Evolutionary conservation across 2,888 invertebrate genomes (phyloP).

Genomic region (Epistrophe eligans): DNA sequence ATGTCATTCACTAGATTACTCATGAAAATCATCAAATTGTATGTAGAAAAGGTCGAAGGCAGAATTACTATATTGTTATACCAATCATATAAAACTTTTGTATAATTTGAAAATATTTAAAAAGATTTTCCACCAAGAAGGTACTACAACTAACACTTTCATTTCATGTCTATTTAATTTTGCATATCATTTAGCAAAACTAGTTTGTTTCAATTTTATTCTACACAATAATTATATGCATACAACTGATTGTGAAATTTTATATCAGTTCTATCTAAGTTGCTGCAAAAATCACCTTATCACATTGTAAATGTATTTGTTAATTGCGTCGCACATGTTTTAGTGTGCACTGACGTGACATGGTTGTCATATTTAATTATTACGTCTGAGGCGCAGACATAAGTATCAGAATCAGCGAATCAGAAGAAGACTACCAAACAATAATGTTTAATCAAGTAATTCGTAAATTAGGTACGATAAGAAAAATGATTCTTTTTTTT

Average conservation of each 20-base stretch:
- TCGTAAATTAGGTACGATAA: conserved; percentile 30
- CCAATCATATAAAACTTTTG: too few relatives aligned
- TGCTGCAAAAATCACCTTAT: conserved; percentile 55
- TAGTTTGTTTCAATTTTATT: conserved; percentile 11
- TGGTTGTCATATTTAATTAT: conserved; percentile 29
- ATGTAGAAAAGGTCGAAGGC: too few relatives aligned
- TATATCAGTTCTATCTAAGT: conserved; percentile 11
- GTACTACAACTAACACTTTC: too few relatives aligned
- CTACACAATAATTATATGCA: conserved; percentile 40
- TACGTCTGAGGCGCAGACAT: conserved; percentile 39
- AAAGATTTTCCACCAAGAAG: too few relatives aligned
- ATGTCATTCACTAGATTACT: too few relatives aligned
- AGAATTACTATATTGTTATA: too few relatives aligned
- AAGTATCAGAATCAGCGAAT: conserved; percentile 7
- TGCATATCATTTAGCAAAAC: conserved; percentile 1
- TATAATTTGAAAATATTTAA: too few relatives aligned
- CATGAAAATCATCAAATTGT: too few relatives aligned
- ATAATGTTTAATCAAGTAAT: conserved; percentile 12
- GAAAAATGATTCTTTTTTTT: conserved; percentile 6
- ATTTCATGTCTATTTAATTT: too few relatives aligned
- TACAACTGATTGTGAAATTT: conserved; percentile 36
- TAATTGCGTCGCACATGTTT: conserved; percentile 65
- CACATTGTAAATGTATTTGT: conserved; percentile 35
- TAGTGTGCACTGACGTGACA: conserved; percentile 9
- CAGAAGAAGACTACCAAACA: conserved; percentile 4